Conservation (phyloP, 2,113 vertebrate genomes). For the Xenus cinereus region DNA sequence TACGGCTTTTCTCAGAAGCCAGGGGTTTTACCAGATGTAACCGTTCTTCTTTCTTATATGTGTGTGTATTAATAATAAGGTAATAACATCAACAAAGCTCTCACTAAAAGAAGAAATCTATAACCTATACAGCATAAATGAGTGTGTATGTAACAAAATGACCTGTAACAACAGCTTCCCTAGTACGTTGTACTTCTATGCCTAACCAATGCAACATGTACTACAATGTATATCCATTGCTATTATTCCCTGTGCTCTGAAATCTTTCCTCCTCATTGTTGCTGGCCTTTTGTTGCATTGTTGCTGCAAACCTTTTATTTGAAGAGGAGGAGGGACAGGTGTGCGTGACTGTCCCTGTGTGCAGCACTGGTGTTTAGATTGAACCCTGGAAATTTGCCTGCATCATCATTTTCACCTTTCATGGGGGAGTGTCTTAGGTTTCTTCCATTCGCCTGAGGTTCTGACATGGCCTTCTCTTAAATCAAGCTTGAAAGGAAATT, state of each 20-base stretch:
- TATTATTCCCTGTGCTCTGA: not conserved
- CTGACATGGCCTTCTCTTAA: slow-evolving; percentile 72
- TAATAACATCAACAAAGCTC: not conserved
- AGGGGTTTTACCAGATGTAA: not conserved
- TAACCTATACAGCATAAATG: not conserved
- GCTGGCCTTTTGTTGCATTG: not conserved
- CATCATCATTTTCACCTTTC: slow-evolving; percentile 68
- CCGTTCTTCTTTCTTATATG: not conserved
- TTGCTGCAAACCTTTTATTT: slow-evolving; percentile 10
- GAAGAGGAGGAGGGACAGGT: slow-evolving; percentile 10
- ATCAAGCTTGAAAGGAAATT: slow-evolving; percentile 80
- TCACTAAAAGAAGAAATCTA: not conserved
- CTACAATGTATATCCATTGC: fast-evolving
- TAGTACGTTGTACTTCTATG: not conserved
- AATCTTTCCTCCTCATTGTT: not conserved
- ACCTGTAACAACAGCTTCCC: not conserved
- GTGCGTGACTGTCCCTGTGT: not conserved
- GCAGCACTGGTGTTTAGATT: not conserved
- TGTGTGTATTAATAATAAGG: not conserved
- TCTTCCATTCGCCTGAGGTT: slow-evolving; percentile 37
- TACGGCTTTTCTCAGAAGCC: not conserved
- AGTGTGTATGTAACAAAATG: not conserved
- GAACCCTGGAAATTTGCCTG: slow-evolving; percentile 40
- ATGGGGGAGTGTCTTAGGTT: slow-evolving; percentile 53
- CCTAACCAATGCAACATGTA: not conserved